Percentiles rank a stretch among this genome's conserved stretches.
phyloP scores from a whole-genome alignment of 2,888 invertebrate species.

The Geophilus truncorum region DNA sequence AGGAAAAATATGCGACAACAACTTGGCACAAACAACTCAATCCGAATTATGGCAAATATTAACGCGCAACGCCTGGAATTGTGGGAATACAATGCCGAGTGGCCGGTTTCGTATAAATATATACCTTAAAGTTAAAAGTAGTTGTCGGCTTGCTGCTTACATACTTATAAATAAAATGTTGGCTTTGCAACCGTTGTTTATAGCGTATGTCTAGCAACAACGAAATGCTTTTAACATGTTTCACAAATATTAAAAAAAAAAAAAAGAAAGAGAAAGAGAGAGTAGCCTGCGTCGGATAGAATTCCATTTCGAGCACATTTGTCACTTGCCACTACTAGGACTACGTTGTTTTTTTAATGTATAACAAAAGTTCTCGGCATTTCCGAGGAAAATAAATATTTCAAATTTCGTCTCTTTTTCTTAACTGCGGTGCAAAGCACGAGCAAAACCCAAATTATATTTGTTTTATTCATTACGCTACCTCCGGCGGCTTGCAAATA shows the following conservation, averaged over 20 bases:
- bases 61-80: neutral
- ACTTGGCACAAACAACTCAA: neutral
- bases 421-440: neutral
- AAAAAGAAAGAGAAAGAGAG: neutral
- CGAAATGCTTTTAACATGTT: constrained; percentile 25
- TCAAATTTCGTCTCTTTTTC: neutral
- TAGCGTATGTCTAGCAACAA: constrained; percentile 11
- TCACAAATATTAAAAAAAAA: constrained; percentile 5
- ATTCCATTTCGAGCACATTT: constrained; percentile 17
- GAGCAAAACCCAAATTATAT: neutral
- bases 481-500: neutral
- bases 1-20: neutral
- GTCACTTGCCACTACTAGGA: neutral
- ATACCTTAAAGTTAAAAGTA: neutral
- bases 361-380: neutral
- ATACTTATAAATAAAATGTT: constrained; percentile 22
- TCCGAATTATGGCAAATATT: neutral
- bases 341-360: constrained; percentile 13
- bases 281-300: constrained; percentile 11
- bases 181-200: neutral
- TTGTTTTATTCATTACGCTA: neutral
- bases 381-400: constrained; percentile 7
- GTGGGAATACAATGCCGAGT: neutral
- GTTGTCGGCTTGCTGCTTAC: neutral
- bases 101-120: neutral